Base-by-base conservation (phyloP, 1,140 invertebrate genomes). In the Melanaphis sacchari region DNA sequence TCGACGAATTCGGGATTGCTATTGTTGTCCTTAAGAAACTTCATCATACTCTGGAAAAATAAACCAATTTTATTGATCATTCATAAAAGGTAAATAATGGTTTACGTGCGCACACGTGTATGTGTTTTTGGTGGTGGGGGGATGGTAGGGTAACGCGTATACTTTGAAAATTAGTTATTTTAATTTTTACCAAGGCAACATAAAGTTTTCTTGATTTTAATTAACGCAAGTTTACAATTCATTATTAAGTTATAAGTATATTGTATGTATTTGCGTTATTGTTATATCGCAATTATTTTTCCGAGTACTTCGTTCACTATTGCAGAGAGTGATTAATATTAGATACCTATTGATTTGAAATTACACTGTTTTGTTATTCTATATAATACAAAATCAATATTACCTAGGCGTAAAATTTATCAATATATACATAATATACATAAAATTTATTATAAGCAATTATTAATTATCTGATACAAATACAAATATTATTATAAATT, bases 1-100 rank as follows among this genome's bases (percentile, higher is more conserved):
- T 97, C 97, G 11, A 97, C 95, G 94, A 97, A 97, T 93, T 97
- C 96, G 0, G 96, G 95, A 43, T 96, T 97, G 41, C 96, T 96
- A 0, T 96, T 96, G 43, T 96, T 95, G 2, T 96, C 95, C 90
- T 96, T 96, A 0, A 96, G 96, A 85, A 97, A 95, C 95, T 96
- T 97, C 94, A 98, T 97, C 93, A 98, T 95, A 24, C 96, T 96
- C 95, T 95, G 94, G 8, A 94, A 43, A 82, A 49, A 76, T 15
- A 66, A 43, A 49, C 31, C 18, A 21, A 43, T 43, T 40, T 15
- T 84, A 41, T 84, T 31, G 31, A 15, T 66, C 31, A 31, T 59
- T 59, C 26, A 59, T 59, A 59, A 9, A 31, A n/a, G n/a, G n/a
- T n/a, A n/a, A 66, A n/a, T 11, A 15, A 0, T 31, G 11, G 6